Evolutionary conservation across 2,888 invertebrate species (phyloP), one percentile per base, ranked within the genome.

Genomic region (Cerastis rubricosa): DNA sequence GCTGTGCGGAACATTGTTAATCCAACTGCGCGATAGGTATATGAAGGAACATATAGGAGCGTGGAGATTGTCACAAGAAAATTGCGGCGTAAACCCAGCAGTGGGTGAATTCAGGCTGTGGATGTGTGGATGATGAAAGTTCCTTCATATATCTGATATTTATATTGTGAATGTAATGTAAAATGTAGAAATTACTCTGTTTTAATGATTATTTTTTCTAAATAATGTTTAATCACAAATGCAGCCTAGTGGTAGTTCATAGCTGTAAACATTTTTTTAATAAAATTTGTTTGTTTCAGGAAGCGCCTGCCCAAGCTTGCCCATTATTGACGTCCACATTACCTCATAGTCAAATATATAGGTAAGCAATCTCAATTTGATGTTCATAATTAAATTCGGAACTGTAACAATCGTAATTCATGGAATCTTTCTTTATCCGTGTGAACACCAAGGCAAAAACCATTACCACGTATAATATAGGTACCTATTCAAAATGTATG

Each of bases 291-390:
- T 49, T 54, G 70, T 93, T 91, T 9, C 90, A 96, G 96, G 96
- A 96, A 84, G 89, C 89, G 22, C 93, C 95, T 72, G 93, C 93
- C 77, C 89, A 92, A 84, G 93, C 94, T 92, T 95, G 93, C 90
- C 95, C 95, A 65, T 90, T 96, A 82, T 85, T 96, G 84, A 88
- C 93, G 69, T 92, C 96, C 84, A 92, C 95, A 87, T 90, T 96
- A 94, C 95, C 95, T 94, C 96, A 94, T 91, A 93, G 93, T 90
- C 96, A 95, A 93, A 90, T 96, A 76, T 96, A 96, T 87, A 96
- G 96, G 96, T 96, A 78, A 80, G 87, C 25, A 47, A 59, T 35
- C 4, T 7, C 6, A 49, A 22, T 71, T 25, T 40, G 19, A 68
- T 51, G 14, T 71, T 40, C 9, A 45, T 51, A 8, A n/a, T 61